Conservation (phyloP, 2,888 invertebrate species). For the Hydropsyche betteni region DNA sequence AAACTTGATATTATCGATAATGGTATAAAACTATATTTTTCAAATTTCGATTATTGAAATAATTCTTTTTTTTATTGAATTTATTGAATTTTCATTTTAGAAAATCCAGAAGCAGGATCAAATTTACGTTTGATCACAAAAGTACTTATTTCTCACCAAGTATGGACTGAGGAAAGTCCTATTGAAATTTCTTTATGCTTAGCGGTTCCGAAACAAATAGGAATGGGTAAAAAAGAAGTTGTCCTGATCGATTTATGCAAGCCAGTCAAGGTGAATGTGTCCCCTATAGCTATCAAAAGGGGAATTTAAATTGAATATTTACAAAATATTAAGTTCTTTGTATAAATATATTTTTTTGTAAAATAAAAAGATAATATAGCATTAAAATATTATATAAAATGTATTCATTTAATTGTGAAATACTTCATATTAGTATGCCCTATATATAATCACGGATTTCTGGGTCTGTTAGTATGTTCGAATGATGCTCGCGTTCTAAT, state of each 20-base stretch:
- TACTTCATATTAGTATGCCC: too few species aligned
- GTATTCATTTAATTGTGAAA: too few species aligned
- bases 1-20: slow-evolving; percentile 70
- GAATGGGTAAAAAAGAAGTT: slow-evolving; percentile 60
- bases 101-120: slow-evolving; percentile 67
- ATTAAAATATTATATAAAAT: too few species aligned
- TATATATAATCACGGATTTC: too few species aligned
- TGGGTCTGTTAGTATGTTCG: too few species aligned
- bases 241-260: slow-evolving; percentile 80
- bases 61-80: not conserved
- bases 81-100: slow-evolving; percentile 51
- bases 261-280: slow-evolving; percentile 85
- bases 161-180: slow-evolving; percentile 92
- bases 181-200: slow-evolving; percentile 87
- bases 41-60: slow-evolving; percentile 38
- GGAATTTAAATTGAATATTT: slow-evolving; percentile 67
- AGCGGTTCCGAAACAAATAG: slow-evolving; percentile 67
- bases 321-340: too few species aligned
- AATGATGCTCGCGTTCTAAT: too few species aligned
- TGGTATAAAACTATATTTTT: slow-evolving; percentile 51
- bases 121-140: slow-evolving; percentile 82
- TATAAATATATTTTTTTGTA: too few species aligned
- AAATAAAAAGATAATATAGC: too few species aligned
- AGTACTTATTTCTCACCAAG: slow-evolving; percentile 88
- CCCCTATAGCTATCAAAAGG: slow-evolving; percentile 88